Base-by-base conservation (phyloP, 2,888 invertebrate genomes). In the Drosophila quinaria region DNA sequence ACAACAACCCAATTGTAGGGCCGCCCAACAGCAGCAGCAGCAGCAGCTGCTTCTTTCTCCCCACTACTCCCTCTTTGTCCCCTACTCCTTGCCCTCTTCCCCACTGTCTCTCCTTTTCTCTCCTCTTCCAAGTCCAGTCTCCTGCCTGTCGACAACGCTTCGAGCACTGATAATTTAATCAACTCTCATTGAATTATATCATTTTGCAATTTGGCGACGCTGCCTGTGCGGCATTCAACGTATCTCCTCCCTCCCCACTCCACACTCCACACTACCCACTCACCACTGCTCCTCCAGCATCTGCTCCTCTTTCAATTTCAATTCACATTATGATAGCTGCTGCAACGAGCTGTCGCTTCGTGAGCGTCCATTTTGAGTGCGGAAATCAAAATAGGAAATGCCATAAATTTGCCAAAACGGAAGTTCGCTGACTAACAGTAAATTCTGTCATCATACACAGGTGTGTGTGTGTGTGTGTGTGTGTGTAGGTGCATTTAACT, bases 151-250 rank as follows among this genome's bases (percentile, higher is more conserved):
- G 19, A 39, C 56, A 42, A 25, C 41, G 22, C 33, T 64, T 19
- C 64, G 59, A 69, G 66, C 81, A 67, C 70, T 89, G 89, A 87
- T 90, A 87, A 90, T 83, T 87, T 89, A 87, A 87, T 87, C 89
- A 87, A 90, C 87, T 87, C 90, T 87, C 90, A 87, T 87, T 87
- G 89, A 90, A 87, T 87, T 87, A 87, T 90, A 79, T 87, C 89
- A 87, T 87, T 87, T 87, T 87, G 87, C 84, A 87, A 87, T 87
- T 87, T 90, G 83, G 66, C 56, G 37, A 50, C 51, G 70, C 65
- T 80, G 84, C 74, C 56, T 35, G 56, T 67, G 73, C 47, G 52
- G 33, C 79, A 42, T 50, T 47, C 62, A 39, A 46, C 41, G 42
- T 15, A 25, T 9, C 22, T 31, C 11, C 29, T n/a, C 1, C 31